A percentile compares a stretch with the other conserved stretches of the same genome.
Conservation (phyloP, 2,113 vertebrate species). For the Odocoileus hemionus region DNA sequence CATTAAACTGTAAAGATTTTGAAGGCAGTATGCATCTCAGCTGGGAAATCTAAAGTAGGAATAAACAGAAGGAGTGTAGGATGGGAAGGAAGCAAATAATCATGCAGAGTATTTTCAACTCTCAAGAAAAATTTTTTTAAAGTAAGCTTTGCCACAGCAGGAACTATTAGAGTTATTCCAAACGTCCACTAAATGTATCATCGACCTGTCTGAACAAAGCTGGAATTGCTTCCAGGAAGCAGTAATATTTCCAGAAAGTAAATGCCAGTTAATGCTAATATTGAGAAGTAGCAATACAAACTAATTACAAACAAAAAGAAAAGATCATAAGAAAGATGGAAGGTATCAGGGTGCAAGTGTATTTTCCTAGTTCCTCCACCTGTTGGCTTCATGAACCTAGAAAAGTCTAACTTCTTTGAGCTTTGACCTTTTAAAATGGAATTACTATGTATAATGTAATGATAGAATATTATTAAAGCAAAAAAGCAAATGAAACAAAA, state of each 20-base stretch:
- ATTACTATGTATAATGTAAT: background rate
- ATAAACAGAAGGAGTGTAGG: slow-evolving; percentile 68
- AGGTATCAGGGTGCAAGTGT: background rate
- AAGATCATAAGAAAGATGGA: background rate
- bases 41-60: slow-evolving; percentile 28
- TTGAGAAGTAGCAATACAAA: background rate
- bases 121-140: slow-evolving; percentile 16
- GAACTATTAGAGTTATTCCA: slow-evolving; percentile 23
- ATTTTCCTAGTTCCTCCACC: background rate
- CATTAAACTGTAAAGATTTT: background rate
- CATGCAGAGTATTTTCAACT: slow-evolving; percentile 34
- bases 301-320: background rate
- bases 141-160: slow-evolving; percentile 26
- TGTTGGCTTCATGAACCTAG: background rate
- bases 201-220: background rate
- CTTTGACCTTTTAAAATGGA: background rate
- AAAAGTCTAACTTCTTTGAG: background rate
- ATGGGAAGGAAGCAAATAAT: slow-evolving; percentile 49
- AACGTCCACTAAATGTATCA: background rate
- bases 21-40: background rate
- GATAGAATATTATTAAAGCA: background rate
- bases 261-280: background rate
- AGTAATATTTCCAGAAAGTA: background rate
- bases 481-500: background rate
- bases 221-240: background rate